Conservation (phyloP, 2,113 vertebrate genomes). For the Thermophis baileyi region DNA sequence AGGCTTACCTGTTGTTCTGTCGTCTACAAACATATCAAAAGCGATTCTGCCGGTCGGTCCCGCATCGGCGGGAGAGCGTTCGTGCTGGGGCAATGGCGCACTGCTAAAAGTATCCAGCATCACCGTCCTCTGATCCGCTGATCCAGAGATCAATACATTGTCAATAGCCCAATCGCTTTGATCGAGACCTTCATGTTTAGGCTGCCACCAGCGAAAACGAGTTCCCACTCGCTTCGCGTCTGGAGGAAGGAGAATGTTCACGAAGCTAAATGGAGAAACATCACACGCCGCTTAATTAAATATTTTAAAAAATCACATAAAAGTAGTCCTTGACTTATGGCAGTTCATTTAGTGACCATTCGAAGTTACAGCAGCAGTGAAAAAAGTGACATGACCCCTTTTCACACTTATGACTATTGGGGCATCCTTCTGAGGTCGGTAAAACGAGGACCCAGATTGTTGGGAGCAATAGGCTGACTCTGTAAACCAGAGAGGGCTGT, state of each 20-base stretch:
- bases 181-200: constrained; percentile 88
- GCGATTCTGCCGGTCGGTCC: constrained; percentile 75
- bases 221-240: constrained; percentile 85
- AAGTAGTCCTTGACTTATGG: background rate
- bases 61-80: constrained; percentile 84
- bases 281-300: fast-evolving
- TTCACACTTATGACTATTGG: background rate
- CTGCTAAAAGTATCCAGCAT: constrained; percentile 95
- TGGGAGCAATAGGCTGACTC: no score
- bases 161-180: constrained; percentile 96
- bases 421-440: background rate
- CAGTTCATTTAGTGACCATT: background rate
- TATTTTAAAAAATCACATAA: background rate
- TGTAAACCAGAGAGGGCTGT: no score
- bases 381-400: background rate
- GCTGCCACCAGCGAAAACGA: constrained; percentile 98
- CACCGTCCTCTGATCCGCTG: constrained; percentile 81
- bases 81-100: constrained; percentile 84
- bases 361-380: background rate
- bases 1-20: constrained; percentile 70
- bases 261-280: constrained; percentile 74
- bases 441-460: no score
- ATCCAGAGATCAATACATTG: constrained; percentile 91
- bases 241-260: constrained; percentile 92
- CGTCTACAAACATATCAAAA: constrained; percentile 74